Evolutionary conservation across 2,888 invertebrate genomes (phyloP), one percentile per base, ranked within the genome.

Genomic region (Drosophila vallismaia): DNA sequence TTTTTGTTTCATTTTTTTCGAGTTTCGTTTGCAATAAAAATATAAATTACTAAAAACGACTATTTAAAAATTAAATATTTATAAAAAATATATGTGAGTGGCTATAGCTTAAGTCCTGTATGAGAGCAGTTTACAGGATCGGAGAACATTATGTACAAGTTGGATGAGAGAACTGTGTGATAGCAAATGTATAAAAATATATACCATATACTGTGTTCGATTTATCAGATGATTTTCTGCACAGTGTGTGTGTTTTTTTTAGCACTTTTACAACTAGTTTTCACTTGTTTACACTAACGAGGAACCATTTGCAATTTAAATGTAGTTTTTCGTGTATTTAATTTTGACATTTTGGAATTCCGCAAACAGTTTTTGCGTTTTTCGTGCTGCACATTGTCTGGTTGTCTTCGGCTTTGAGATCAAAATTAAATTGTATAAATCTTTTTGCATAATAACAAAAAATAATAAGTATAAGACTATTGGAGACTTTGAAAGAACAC

Each of bases 21-120:
- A 48, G 54, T 60, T 68, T 48, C 49, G 50, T 71, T 80, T 88
- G 84, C 74, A 88, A 81, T 84, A 85, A 78, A 80, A 85, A 87
- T 88, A 85, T 79, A 88, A 88, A 88, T 88, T 88, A 86, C 77
- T 88, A 88, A 81, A 82, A 87, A 89, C 84, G 86, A 88, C 89
- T 86, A 79, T 88, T 87, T 77, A 85, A 82, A 88, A 81, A 81
- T 77, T 75, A 77, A 77, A 85, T 79, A 78, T 77, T 76, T 84
- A 81, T 79, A 81, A 76, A 79, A 82, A 81, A 70, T 71, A 77
- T 77, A 84, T 38, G 56, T 69, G 48, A 57, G 42, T 36, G 50
- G 51, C 59, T 36, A 24, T 42, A 48, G 46, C 52, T 14, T 53
- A 46, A 19, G 24, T 48, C 45, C 48, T 42, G 40, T 57, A 49